Base-by-base conservation (phyloP, 2,888 invertebrate species). In the Lepas anatifera region DNA sequence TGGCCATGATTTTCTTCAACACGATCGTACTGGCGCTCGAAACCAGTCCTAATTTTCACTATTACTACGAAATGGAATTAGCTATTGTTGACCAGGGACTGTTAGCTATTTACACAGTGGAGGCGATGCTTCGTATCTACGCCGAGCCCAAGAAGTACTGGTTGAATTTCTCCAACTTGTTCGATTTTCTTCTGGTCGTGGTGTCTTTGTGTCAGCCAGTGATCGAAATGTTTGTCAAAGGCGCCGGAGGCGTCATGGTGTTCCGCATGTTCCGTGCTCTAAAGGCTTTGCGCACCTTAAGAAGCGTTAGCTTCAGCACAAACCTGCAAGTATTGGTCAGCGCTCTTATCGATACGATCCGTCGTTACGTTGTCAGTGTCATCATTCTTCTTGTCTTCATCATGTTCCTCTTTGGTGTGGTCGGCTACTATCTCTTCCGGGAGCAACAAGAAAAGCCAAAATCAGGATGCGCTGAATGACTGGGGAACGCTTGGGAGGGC, bases 131-230 rank as follows among this genome's bases (percentile, higher is more conserved):
- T 6, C 75, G 75, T 58, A 68, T 75, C 29, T 75, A 75, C 66
- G 74, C 75, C 4, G 73, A 72, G 68, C 75, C 75, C 1, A 71
- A 73, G 29, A 66, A 67, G 22, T 75, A 73, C 68, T 75, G 74
- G 70, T 71, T 50, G 27, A 73, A 74, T 46, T 74, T 74, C 16
- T 75, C 73, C 58, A 75, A 75, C 41, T 25, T 73, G 13, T 75
- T 75, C 70, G 75, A 75, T 48, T 75, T 75, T 63, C 25, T 73
- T 13, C 73, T 75, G 39, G 70, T 75, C 11, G n/a, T 73, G 10
- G 32, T 73, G 10, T 74, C 75, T 0, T 25, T 75, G 1, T n/a
- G 68, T 0, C 74, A 74, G 72, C 74, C 74, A 41, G 1, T 67
- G 43, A 63, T 39, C 18, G 27, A 25, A 63, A 35, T 32, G 67